Percentiles rank a stretch among this genome's conserved stretches.
phyloP scores from a whole-genome alignment of 2,113 vertebrate genomes.

The Bombycilla garrulus region DNA sequence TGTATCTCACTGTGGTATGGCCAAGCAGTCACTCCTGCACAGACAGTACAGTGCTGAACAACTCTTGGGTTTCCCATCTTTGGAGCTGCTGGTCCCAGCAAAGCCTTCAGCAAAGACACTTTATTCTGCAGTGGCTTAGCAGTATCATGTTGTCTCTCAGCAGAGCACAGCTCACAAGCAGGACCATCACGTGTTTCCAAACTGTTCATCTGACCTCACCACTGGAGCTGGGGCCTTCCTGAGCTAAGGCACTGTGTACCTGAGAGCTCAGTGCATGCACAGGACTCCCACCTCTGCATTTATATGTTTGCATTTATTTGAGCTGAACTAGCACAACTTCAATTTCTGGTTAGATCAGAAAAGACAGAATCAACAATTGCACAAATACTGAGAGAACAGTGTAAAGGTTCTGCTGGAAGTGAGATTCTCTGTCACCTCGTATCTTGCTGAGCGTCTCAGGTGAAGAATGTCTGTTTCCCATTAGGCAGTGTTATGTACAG shows the following conservation, averaged over 20 bases:
- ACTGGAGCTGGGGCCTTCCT: not conserved
- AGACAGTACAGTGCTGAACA: not conserved
- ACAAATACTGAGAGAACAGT: not conserved
- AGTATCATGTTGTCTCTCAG: not conserved
- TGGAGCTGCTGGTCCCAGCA: not conserved
- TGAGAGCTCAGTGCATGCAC: not conserved
- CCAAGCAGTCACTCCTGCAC: not conserved
- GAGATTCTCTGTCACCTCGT: not conserved
- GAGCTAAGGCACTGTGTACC: rapidly evolving
- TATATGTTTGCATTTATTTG: not conserved
- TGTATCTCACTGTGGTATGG: not conserved
- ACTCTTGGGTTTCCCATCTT: not conserved
- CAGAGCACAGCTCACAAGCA: not conserved
- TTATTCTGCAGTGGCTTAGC: not conserved
- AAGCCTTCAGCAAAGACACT: not conserved
- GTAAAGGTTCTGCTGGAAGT: not conserved
- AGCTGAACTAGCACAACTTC: not conserved
- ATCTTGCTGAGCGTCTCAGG: not conserved
- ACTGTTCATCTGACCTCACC: not conserved
- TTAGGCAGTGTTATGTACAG: not conserved
- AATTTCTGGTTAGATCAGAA: not conserved
- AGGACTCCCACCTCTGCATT: not conserved
- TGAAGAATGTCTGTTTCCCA: not conserved
- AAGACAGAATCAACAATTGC: not conserved
- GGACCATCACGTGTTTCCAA: not conserved